Base-by-base conservation (phyloP, 2,888 invertebrate genomes). In the Conchocele bisecta region DNA sequence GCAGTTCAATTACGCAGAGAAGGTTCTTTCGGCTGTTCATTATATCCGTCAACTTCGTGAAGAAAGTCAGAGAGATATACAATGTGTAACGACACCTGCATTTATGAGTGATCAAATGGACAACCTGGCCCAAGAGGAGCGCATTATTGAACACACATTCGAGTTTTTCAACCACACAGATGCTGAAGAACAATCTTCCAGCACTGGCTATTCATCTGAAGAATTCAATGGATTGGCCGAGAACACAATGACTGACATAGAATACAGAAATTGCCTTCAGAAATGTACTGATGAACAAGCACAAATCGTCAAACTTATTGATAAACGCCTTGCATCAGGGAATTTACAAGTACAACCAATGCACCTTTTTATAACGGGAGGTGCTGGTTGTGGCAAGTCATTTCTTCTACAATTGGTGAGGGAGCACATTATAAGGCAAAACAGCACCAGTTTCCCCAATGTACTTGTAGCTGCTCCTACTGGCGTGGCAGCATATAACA, bases 401-500 rank as follows among this genome's bases (percentile, higher is more conserved):
- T 29, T 61, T 17, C 20, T 51, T 39, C 13, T 48, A 9, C 3
- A 61, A 51, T n/a, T 48, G 5, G 15, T 46, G n/a, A 3, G 48
- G 17, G 59, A 59, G 37, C 20, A 51, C n/a, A 6, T 61, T 7
- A 24, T 61, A 15, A 3, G 61, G 0, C 11, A 51, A 5, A 61
- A 61, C 33, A 39, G 1, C 2, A 7, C 26, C 1, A 2, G 11
- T 17, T 51, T 20, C 20, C 61, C 41, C 5, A 64, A 64, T 48
- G 53, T 61, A 2, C 24, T 60, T 3, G 41, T 53, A 13, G 41
- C 29, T 17, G 61, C 61, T 22, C 51, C 51, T 13, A 61, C 61
- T 7, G 61, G 61, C 3, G 41, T 39, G n/a, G 60, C 60, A n/a
- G 60, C 60, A 24, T 60, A 22, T 37, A 61, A 48, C 17, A 17